A percentile compares a stretch with the other conserved stretches of the same genome.
phyloP scores from a whole-genome alignment of 1,140 invertebrate genomes.

The Megathymus violae region DNA sequence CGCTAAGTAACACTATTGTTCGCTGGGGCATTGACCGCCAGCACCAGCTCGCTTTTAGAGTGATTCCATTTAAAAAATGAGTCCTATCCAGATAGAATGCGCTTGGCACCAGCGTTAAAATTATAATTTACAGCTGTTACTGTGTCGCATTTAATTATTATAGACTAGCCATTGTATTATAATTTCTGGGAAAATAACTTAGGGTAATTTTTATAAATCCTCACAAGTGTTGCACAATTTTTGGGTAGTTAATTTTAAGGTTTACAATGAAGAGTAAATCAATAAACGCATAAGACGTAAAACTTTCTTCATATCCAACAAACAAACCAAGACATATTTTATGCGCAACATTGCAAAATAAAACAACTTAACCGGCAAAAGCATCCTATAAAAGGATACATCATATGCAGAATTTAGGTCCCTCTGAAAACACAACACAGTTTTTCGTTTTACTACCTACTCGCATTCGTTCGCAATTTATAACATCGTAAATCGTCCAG shows the following conservation, averaged over 20 bases:
- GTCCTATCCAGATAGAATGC: slow-evolving; percentile 22
- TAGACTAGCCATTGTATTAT: slow-evolving; percentile 16
- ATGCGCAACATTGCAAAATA: slow-evolving; percentile 36
- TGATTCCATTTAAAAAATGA: slow-evolving; percentile 32
- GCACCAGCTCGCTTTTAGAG: slow-evolving; percentile 19
- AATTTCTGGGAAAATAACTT: background rate
- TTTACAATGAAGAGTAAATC: no score
- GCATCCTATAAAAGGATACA: slow-evolving; percentile 42
- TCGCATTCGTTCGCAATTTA: slow-evolving; percentile 72
- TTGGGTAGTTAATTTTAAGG: no score
- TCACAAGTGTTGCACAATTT: no score
- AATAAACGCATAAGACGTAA: no score
- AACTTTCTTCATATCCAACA: slow-evolving; percentile 24
- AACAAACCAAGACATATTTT: slow-evolving; percentile 28
- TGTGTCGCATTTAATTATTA: slow-evolving; percentile 24
- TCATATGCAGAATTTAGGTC: slow-evolving; percentile 52
- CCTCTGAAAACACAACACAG: slow-evolving; percentile 69
- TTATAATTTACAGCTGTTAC: slow-evolving; percentile 33
- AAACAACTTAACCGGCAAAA: slow-evolving; percentile 40
- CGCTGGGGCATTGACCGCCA: slow-evolving; percentile 20
- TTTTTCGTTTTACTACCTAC: slow-evolving; percentile 67
- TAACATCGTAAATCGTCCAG: slow-evolving; percentile 67
- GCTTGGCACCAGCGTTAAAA: slow-evolving; percentile 20
- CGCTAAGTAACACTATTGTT: slow-evolving; percentile 27
- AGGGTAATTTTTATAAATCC: no score